Base-by-base conservation (phyloP, 2,888 invertebrate genomes). In the Drosophila trichaetosa region DNA sequence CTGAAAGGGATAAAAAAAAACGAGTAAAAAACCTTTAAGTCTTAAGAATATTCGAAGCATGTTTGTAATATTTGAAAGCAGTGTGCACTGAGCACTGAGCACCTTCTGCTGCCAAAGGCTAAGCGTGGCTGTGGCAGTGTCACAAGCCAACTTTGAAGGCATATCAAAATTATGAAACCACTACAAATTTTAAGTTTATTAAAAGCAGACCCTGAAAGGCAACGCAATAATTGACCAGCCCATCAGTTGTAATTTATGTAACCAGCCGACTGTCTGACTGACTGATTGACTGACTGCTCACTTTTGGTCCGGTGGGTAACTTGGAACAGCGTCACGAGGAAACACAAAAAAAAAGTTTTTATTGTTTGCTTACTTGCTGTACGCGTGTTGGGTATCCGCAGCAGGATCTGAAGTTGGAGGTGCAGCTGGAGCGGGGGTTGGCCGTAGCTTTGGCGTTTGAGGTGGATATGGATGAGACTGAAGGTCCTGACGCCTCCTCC, bases 291-390 rank as follows among this genome's bases (percentile, higher is more conserved):
- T 60, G 65, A 77, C 64, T 81, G 82, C 48, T 66, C 72, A 51
- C 59, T 61, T 61, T 60, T 46, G 21, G 34, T 24, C 16, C 58
- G 66, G 52, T 34, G 63, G 73, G 48, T 60, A 69, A 46, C 58
- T 57, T 48, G 36, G 68, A 49, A 56, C 21, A 36, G 57, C 24
- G 33, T 59, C 13, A 63, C 51, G 34, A 40, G 66, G 48, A 52
- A 54, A 56, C 29, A 57, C 42, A 53, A 21, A 61, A 72, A 82
- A 75, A 88, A 76, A 29, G 7, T 76, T 88, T 87, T 88, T 83
- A 78, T 90, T 86, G 85, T 86, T 86, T 86, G 84, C 90, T 86
- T 90, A 86, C 85, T 90, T 90, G 90, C 73, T 83, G 81, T 76
- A 78, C 87, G 74, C 76, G 77, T 86, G 80, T 70, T 68, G 66